Evolutionary conservation across 1,140 invertebrate species (phyloP).

Genomic region (Nephila pilipes): DNA sequence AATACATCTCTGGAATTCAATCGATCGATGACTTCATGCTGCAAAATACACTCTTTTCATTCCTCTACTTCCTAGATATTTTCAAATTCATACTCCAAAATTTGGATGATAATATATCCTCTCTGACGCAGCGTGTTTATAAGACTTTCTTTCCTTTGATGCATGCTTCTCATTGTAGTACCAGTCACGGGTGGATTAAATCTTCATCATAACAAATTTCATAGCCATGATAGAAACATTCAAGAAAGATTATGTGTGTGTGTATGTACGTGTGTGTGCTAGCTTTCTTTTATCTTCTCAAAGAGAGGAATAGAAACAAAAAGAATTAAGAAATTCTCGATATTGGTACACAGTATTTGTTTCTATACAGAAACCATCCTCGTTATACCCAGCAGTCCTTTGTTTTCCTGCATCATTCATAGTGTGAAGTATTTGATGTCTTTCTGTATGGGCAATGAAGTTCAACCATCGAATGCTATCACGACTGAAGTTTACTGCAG

Average conservation of each 20-base stretch:
- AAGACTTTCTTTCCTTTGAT: not conserved
- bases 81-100: not conserved
- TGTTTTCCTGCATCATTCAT: not conserved
- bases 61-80: not conserved
- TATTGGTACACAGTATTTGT: slow-evolving; percentile 16
- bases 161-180: not conserved
- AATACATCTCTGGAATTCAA: slow-evolving; percentile 27
- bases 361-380: slow-evolving; percentile 17
- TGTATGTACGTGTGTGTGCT: too few relatives aligned
- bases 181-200: not conserved
- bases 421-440: slow-evolving; percentile 48
- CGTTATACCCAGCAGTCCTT: not conserved
- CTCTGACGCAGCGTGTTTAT: not conserved
- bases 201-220: not conserved
- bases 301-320: not conserved
- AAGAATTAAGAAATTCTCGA: not conserved
- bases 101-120: slow-evolving; percentile 2
- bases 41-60: not conserved
- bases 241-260: not conserved
- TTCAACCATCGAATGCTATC: not conserved
- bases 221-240: slow-evolving; percentile 27
- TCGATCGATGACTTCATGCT: not conserved
- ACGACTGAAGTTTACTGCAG: not conserved
- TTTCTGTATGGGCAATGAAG: slow-evolving; percentile 36
- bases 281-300: not conserved